phyloP scores from a whole-genome alignment of 2,888 invertebrate species.

The Strigamia maritima region DNA sequence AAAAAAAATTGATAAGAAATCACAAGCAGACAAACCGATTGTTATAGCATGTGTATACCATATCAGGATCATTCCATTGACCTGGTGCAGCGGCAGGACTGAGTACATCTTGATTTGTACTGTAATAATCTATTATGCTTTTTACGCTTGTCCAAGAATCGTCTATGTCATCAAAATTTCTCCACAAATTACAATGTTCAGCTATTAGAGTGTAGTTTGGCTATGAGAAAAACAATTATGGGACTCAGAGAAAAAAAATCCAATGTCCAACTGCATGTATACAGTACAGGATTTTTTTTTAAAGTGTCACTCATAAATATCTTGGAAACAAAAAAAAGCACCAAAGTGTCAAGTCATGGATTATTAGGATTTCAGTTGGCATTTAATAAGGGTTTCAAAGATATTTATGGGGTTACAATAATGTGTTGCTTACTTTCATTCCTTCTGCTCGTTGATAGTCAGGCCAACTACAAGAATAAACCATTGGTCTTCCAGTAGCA shows the following conservation, averaged over 20 bases:
- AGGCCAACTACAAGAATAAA: slow-evolving; percentile 59
- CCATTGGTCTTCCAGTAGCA: slow-evolving; percentile 55
- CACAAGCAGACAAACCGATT: background rate
- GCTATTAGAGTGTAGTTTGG: slow-evolving; percentile 85
- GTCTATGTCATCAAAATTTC: slow-evolving; percentile 92
- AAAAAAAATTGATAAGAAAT: background rate
- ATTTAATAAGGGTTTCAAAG: background rate
- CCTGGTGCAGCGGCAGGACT: slow-evolving; percentile 91
- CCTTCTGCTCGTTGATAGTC: slow-evolving; percentile 49
- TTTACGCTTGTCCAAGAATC: slow-evolving; percentile 92
- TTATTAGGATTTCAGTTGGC: too few species aligned
- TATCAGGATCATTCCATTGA: slow-evolving; percentile 96
- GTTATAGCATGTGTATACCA: slow-evolving; percentile 62
- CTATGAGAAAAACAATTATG: slow-evolving; percentile 56
- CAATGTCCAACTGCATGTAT: too few species aligned
- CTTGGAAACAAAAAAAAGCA: too few species aligned
- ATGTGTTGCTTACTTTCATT: slow-evolving; percentile 25
- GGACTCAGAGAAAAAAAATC: too few species aligned
- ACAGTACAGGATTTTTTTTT: too few species aligned
- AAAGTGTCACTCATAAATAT: too few species aligned
- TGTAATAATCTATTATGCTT: slow-evolving; percentile 90
- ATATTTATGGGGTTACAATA: too few species aligned
- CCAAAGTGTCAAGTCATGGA: too few species aligned
- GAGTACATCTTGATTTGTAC: slow-evolving; percentile 84
- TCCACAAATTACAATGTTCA: slow-evolving; percentile 87